phyloP scores from a whole-genome alignment of 2,888 invertebrate species.

The Dicycla oo region DNA sequence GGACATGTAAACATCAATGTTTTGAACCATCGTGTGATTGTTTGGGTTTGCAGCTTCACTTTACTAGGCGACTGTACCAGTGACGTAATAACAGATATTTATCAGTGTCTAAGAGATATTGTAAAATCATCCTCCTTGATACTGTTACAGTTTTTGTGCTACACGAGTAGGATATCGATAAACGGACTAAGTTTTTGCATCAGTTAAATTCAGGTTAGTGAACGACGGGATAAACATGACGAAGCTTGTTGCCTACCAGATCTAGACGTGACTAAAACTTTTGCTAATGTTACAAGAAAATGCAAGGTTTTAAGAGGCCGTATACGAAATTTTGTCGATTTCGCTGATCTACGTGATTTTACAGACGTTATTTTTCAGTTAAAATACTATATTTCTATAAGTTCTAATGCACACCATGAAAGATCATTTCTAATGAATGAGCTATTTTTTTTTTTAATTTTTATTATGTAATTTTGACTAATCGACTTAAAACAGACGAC shows the following conservation, averaged over 20 bases:
- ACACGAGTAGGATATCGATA: conserved; percentile 41
- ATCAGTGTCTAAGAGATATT: conserved; percentile 47
- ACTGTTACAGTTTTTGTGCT: conserved; percentile 51
- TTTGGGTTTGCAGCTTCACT: conserved; percentile 74
- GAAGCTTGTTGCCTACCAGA: conserved; percentile 3
- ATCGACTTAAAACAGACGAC: too few species aligned
- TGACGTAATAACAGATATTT: conserved; percentile 61
- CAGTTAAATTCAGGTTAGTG: conserved; percentile 24
- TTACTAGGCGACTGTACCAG: conserved; percentile 53
- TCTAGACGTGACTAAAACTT: conserved; percentile 26
- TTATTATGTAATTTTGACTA: too few species aligned
- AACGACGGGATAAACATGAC: conserved; percentile 16
- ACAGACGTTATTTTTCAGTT: too few species aligned
- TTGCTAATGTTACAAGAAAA: conserved; percentile 21
- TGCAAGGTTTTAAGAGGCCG: background rate
- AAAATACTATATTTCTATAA: too few species aligned
- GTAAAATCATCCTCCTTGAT: conserved; percentile 48
- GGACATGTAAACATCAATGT: conserved; percentile 71
- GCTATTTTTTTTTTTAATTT: too few species aligned
- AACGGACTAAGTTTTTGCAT: conserved; percentile 49
- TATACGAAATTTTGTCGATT: too few species aligned
- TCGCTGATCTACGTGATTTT: too few species aligned
- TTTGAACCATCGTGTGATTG: conserved; percentile 77
- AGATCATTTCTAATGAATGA: too few species aligned
- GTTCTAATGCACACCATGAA: too few species aligned